These are phyloP conservation scores for Troglohyphantes excavatus DNA, from an alignment of 2,888 invertebrate genomes.

Conservation along the genomic window DNA sequence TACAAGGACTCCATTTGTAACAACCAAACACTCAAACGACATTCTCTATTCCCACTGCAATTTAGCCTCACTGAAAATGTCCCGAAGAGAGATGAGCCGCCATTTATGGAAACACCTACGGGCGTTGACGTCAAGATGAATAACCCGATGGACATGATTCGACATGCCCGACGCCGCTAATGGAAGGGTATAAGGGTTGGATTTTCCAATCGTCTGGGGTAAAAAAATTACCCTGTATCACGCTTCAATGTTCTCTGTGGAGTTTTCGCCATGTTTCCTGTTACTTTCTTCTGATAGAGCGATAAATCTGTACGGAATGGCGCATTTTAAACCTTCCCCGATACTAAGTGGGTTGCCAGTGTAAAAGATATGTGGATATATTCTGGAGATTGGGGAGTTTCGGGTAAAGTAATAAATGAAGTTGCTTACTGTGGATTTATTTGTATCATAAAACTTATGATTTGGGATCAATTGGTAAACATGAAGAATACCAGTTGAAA, in stretches of 20 bases:
- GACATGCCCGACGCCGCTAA: neutral
- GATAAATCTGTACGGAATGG: neutral
- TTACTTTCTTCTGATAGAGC: neutral
- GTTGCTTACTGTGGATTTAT: no score
- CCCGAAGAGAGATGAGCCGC: no score
- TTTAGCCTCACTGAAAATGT: no score
- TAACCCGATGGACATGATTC: neutral
- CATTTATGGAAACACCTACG: neutral
- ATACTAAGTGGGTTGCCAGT: constrained; percentile 1
- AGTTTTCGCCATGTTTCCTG: neutral
- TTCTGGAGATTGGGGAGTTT: neutral
- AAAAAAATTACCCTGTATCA: constrained; percentile 4
- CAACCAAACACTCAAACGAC: no score
- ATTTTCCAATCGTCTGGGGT: neutral
- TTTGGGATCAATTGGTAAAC: no score
- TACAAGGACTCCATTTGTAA: no score
- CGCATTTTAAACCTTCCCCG: neutral
- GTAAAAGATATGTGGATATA: neutral
- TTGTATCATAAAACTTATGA: no score
- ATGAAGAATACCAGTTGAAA: no score
- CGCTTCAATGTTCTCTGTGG: neutral
- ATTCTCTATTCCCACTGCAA: no score
- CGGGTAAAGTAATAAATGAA: neutral
- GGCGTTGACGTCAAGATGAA: neutral
- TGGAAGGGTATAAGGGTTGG: neutral